phyloP scores from a whole-genome alignment of 2,888 invertebrate species.

The Neoascia interrupta region DNA sequence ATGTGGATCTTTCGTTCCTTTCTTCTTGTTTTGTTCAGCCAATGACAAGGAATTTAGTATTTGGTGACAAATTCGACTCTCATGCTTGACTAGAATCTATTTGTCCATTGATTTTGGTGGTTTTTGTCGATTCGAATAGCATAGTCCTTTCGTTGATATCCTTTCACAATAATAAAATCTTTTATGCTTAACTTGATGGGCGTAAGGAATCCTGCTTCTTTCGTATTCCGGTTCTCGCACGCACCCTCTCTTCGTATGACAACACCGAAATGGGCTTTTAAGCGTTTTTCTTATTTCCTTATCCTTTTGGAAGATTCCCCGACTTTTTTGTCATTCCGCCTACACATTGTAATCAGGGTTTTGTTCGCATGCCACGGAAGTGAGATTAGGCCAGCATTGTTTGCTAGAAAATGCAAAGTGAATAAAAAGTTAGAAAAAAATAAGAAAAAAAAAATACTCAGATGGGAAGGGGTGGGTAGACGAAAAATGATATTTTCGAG shows the following conservation, averaged over 20 bases:
- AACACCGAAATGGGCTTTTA: slow-evolving; percentile 69
- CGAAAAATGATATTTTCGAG: slow-evolving; percentile 63
- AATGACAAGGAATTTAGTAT: slow-evolving; percentile 51
- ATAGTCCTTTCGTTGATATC: slow-evolving; percentile 16
- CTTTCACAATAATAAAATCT: slow-evolving; percentile 60
- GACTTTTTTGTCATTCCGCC: background rate
- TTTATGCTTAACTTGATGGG: slow-evolving; percentile 61
- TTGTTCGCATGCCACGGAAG: slow-evolving; percentile 70
- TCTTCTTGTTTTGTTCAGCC: slow-evolving; percentile 57
- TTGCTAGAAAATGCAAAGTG: slow-evolving; percentile 61
- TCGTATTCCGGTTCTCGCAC: slow-evolving; percentile 39
- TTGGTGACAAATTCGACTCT: slow-evolving; percentile 43
- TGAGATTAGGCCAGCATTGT: slow-evolving; percentile 71
- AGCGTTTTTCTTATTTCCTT: slow-evolving; percentile 69
- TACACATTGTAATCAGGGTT: slow-evolving; percentile 59
- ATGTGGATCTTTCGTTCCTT: slow-evolving; percentile 42
- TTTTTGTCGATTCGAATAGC: slow-evolving; percentile 14
- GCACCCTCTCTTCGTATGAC: slow-evolving; percentile 58
- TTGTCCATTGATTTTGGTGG: slow-evolving; percentile 43
- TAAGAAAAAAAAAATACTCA: slow-evolving; percentile 19
- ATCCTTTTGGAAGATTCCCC: slow-evolving; percentile 43
- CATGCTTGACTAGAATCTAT: slow-evolving; percentile 28
- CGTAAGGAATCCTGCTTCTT: slow-evolving; percentile 21
- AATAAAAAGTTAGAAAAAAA: slow-evolving; percentile 38
- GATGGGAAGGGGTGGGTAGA: slow-evolving; percentile 20